These are phyloP conservation scores for Toxostoma redivivum DNA, from an alignment of 2,113 vertebrate species.

Conservation along the genomic window DNA sequence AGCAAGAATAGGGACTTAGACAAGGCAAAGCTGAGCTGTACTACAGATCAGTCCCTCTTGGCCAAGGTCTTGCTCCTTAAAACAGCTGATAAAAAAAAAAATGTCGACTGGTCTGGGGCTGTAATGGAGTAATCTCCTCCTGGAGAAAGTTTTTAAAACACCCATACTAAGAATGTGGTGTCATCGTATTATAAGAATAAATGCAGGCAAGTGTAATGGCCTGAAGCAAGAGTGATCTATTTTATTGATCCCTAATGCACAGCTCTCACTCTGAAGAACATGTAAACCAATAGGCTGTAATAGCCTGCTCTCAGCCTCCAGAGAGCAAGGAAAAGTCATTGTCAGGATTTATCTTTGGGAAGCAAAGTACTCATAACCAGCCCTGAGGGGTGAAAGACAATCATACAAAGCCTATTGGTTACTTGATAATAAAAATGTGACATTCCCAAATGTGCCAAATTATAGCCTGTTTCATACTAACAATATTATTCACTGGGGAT, in stretches of 20 bases:
- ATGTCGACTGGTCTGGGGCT: background rate
- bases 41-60: background rate
- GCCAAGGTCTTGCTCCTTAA: background rate
- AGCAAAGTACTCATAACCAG: slow-evolving; percentile 40
- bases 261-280: slow-evolving; percentile 35
- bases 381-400: background rate
- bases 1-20: background rate
- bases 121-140: background rate
- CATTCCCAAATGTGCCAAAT: slow-evolving; percentile 23
- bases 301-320: slow-evolving; percentile 31
- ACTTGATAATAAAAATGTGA: slow-evolving; percentile 40
- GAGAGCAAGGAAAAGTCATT: slow-evolving; percentile 36
- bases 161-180: background rate
- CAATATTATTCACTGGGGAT: slow-evolving; percentile 26
- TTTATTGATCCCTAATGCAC: slow-evolving; percentile 58
- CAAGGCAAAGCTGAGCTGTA: background rate
- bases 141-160: background rate
- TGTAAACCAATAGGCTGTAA: slow-evolving; percentile 41
- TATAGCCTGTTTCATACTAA: slow-evolving; percentile 40
- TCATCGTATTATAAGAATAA: slow-evolving; percentile 55
- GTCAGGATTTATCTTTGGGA: slow-evolving; percentile 60
- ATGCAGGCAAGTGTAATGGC: slow-evolving; percentile 48
- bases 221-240: slow-evolving; percentile 57
- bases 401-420: slow-evolving; percentile 36
- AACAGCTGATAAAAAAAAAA: background rate